Percentiles rank a stretch among this genome's conserved stretches.
phyloP scores from a whole-genome alignment of 2,888 invertebrate genomes.

The Tenthredo scrophulariae region DNA sequence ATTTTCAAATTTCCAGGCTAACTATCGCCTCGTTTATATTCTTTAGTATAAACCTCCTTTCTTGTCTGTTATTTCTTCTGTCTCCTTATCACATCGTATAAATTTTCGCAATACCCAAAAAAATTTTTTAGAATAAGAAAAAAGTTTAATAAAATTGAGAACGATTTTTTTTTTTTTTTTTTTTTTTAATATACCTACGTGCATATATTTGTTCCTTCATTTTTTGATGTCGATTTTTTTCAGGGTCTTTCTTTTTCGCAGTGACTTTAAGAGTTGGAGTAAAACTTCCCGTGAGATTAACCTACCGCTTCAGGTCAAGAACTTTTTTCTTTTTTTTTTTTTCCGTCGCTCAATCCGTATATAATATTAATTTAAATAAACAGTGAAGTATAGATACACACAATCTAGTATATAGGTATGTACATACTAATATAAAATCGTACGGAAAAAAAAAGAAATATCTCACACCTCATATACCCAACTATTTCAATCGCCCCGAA shows the following conservation, averaged over 20 bases:
- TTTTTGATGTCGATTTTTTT: neutral
- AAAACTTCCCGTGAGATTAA: neutral
- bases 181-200: too few species aligned
- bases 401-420: neutral
- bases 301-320: neutral
- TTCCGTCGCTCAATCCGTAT: neutral
- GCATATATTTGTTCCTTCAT: neutral
- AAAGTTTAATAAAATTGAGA: neutral
- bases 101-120: neutral
- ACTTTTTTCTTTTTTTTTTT: neutral
- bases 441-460: slow-evolving; percentile 45
- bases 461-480: neutral
- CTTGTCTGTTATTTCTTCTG: neutral
- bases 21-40: neutral
- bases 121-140: neutral
- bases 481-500: neutral
- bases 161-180: neutral
- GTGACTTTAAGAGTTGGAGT: neutral
- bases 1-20: neutral
- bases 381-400: neutral
- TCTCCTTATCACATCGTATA: neutral
- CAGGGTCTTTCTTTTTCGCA: neutral
- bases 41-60: neutral
- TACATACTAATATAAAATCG: neutral
- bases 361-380: slow-evolving; percentile 5